Percentiles rank a stretch among this genome's conserved stretches.
Evolutionary conservation across 2,888 invertebrate genomes (phyloP).

Genomic region (Dendrolimus houi): DNA sequence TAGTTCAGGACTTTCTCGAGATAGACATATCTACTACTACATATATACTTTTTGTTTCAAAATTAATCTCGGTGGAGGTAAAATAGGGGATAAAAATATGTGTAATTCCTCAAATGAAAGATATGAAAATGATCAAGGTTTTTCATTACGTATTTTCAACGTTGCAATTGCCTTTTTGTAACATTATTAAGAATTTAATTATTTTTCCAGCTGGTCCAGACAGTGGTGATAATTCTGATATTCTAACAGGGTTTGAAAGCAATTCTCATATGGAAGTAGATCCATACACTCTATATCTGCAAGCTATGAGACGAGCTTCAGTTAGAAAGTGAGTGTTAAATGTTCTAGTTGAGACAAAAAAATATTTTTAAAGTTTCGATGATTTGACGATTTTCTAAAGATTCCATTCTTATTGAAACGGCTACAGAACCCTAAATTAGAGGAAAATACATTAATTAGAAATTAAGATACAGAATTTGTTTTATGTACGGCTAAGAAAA

Average conservation of each 20-base stretch:
- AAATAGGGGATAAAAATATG: too few species aligned
- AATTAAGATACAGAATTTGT: too few species aligned
- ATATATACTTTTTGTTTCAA: too few species aligned
- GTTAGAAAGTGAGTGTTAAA: slow-evolving; percentile 29
- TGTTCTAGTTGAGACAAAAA: too few species aligned
- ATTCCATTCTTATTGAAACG: not conserved
- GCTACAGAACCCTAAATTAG: not conserved
- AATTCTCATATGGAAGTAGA: slow-evolving; percentile 47
- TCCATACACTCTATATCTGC: slow-evolving; percentile 38
- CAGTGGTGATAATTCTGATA: slow-evolving; percentile 43
- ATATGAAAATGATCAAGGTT: too few species aligned
- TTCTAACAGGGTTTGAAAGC: slow-evolving; percentile 47
- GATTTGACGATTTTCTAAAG: too few species aligned
- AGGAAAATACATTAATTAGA: not conserved
- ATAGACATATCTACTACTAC: too few species aligned
- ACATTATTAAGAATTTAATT: not conserved
- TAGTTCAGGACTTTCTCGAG: too few species aligned
- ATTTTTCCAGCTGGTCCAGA: slow-evolving; percentile 22
- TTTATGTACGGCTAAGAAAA: too few species aligned
- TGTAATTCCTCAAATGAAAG: too few species aligned
- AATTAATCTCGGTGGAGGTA: too few species aligned
- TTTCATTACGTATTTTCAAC: too few species aligned
- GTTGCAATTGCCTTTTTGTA: not conserved
- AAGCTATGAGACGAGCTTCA: slow-evolving; percentile 35
- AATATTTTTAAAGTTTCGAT: not conserved